Evolutionary conservation across 2,888 invertebrate genomes (phyloP).

Genomic region (Pelosia muscerda): DNA sequence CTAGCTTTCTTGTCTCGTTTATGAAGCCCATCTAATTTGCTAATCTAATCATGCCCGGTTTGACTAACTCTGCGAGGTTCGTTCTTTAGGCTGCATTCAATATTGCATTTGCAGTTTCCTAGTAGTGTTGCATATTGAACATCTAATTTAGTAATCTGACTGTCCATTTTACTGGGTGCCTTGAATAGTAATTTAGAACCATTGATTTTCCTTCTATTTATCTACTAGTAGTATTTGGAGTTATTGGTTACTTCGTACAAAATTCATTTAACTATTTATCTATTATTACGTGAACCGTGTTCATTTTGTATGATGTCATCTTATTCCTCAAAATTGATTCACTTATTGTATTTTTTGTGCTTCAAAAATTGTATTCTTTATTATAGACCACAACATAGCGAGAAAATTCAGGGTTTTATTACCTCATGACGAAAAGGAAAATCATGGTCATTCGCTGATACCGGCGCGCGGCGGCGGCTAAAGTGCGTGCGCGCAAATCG

Average conservation of each 20-base stretch:
- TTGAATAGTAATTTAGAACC: constrained; percentile 44
- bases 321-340: background rate
- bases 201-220: background rate
- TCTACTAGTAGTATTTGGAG: background rate
- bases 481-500: too few species aligned
- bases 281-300: background rate
- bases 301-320: background rate
- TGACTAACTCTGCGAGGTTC: constrained; percentile 14
- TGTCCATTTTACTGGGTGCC: constrained; percentile 27
- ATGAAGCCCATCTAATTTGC: constrained; percentile 29
- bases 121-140: constrained; percentile 33
- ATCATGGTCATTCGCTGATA: too few species aligned
- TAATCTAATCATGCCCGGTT: constrained; percentile 27
- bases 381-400: too few species aligned
- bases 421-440: too few species aligned
- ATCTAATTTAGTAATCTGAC: constrained; percentile 30
- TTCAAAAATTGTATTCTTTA: constrained; percentile 2
- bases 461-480: too few species aligned
- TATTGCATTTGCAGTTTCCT: constrained; percentile 20
- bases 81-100: constrained; percentile 18
- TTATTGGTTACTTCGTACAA: background rate
- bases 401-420: too few species aligned
- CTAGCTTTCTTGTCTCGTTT: constrained; percentile 43
- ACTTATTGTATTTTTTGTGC: too few species aligned
- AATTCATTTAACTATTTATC: background rate